phyloP scores from a whole-genome alignment of 2,888 invertebrate genomes.

The Empis stercorea region DNA sequence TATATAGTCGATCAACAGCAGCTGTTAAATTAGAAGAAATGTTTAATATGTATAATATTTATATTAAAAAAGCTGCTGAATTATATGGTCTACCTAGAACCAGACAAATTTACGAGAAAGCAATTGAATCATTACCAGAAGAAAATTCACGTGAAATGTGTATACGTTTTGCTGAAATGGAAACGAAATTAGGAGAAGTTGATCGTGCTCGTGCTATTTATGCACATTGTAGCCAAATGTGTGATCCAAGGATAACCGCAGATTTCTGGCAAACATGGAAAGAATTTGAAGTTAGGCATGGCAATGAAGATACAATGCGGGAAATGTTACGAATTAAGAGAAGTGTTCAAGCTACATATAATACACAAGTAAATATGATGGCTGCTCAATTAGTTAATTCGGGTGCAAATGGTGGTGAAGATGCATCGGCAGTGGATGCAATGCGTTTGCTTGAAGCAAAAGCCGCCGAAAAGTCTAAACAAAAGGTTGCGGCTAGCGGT shows the following conservation, averaged over 20 bases:
- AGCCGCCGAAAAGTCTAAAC: slow-evolving; percentile 45
- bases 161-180: slow-evolving; percentile 91
- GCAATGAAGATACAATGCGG: slow-evolving; percentile 98
- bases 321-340: slow-evolving; percentile 97
- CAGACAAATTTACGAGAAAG: slow-evolving; percentile 93
- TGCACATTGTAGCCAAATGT: slow-evolving; percentile 96
- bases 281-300: slow-evolving; percentile 97
- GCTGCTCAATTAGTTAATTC: slow-evolving; percentile 91
- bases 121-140: slow-evolving; percentile 86
- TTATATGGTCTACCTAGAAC: slow-evolving; percentile 96
- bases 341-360: slow-evolving; percentile 95
- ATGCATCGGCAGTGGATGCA: slow-evolving; percentile 66
- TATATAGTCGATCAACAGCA: slow-evolving; percentile 89
- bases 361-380: slow-evolving; percentile 99
- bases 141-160: slow-evolving; percentile 92
- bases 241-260: slow-evolving; percentile 90
- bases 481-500: slow-evolving; percentile 6
- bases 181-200: slow-evolving; percentile 95
- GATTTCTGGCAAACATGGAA: slow-evolving; percentile 99
- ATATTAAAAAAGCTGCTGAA: slow-evolving; percentile 95
- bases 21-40: slow-evolving; percentile 88
- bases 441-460: slow-evolving; percentile 82
- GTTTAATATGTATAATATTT: slow-evolving; percentile 97
- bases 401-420: slow-evolving; percentile 53
- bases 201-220: slow-evolving; percentile 95